A percentile compares a stretch with the other conserved stretches of the same genome.
These are phyloP conservation scores for Spinus pinus DNA, from an alignment of 2,797 vertebrate genomes.

Conservation along the genomic window DNA sequence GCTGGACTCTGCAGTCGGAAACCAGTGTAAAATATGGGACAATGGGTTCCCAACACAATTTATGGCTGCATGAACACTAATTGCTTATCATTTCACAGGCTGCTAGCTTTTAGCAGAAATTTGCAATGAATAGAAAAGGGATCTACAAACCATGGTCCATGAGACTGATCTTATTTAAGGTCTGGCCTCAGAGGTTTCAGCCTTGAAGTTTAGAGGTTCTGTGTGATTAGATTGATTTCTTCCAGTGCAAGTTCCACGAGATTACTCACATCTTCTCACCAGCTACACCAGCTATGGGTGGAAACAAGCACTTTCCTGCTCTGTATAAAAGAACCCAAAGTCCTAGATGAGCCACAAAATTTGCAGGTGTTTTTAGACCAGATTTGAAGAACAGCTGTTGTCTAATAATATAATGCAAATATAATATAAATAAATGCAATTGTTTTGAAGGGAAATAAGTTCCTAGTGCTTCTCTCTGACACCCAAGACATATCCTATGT, in stretches of 20 bases:
- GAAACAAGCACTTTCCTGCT: neutral
- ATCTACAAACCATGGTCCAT: neutral
- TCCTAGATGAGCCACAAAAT: neutral
- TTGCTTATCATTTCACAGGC: neutral
- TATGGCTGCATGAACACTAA: neutral
- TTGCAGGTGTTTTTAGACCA: neutral
- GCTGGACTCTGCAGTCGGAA: neutral
- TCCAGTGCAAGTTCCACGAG: neutral
- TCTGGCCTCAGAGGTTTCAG: neutral
- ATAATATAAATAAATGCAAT: neutral
- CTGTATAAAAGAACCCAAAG: neutral
- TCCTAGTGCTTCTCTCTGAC: neutral
- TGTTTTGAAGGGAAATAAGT: neutral
- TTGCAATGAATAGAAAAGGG: neutral
- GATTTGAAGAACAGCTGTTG: neutral
- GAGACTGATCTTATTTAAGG: neutral
- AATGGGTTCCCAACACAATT: fast-evolving
- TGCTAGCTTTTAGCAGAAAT: neutral
- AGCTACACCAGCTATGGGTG: neutral
- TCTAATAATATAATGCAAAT: too few relatives aligned
- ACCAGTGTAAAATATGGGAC: neutral
- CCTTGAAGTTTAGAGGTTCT: neutral
- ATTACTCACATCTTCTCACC: neutral
- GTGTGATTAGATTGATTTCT: neutral
- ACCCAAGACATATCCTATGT: neutral